Base-by-base conservation (phyloP, 2,888 invertebrate genomes). In the Drosophila kambysellisi region DNA sequence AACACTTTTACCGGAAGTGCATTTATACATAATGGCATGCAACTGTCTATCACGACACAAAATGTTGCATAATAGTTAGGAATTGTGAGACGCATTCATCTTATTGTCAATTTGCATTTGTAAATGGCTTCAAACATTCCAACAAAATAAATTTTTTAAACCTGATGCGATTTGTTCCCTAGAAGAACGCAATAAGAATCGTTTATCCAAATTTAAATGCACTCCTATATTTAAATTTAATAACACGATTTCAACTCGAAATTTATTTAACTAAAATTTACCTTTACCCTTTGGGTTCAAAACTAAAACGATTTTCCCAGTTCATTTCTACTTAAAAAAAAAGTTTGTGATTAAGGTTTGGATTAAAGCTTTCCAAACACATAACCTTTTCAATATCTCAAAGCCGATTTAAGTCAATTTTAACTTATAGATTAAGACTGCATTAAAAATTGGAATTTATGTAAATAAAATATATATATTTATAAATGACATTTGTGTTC, bases 1-100 rank as follows among this genome's bases (percentile, higher is more conserved):
- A 52, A 58, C 50, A 51, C 81, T 65, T 58, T 73, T 64, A 79
- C 73, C 87, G 83, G 83, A 84, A 81, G 72, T 84, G 81, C 79
- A 83, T 60, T 61, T 25, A 29, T n/a, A 43, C 39, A 41, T 30
- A 37, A 9, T 33, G 20, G 60, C 15, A 43, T 70, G 41, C 15
- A 37, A 46, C 48, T 29, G 17, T 17, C 17, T 52, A 30, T 53
- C 37, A 8, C 29, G 9, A 60, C 25, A 20, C 17, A 39, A 33
- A 39, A 17, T 32, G 53, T 77, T 77, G 76, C 80, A 80, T 78
- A 67, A 71, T 50, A 59, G 20, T 25, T n/a, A 9, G 37, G 6
- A 25, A 33, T 29, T 56, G 25, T 17, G 17, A 17, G 4, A 15
- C 20, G 17, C 54, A 15, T 20, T 32, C n/a, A 8, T 12, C 12